Evolutionary conservation across 2,113 vertebrate genomes (phyloP).

Genomic region (Grallaria varia): DNA sequence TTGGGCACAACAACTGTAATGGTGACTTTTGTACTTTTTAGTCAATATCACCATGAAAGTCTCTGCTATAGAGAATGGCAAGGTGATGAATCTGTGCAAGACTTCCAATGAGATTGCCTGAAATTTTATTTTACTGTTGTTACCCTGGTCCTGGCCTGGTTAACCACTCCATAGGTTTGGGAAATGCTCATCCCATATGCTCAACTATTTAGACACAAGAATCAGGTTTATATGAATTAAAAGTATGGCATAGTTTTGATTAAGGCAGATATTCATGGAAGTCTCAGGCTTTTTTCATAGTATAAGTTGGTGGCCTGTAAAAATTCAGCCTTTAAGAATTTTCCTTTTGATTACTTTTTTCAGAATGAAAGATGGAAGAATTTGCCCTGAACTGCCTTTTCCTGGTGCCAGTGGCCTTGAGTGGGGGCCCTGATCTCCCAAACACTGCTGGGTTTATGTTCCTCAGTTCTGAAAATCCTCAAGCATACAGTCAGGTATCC

Average conservation of each 20-base stretch:
- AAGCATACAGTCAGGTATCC: not conserved
- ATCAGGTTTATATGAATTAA: not conserved
- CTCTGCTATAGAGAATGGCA: not conserved
- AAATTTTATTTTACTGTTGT: constrained; percentile 9
- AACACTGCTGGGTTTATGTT: not conserved
- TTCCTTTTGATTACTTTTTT: constrained; percentile 18
- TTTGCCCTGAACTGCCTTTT: not conserved
- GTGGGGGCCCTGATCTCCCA: not conserved
- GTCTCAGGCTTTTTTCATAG: not conserved
- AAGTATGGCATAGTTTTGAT: constrained; percentile 11
- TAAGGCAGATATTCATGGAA: constrained; percentile 13
- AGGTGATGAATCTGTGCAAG: not conserved
- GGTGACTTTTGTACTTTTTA: not conserved
- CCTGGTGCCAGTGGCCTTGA: not conserved
- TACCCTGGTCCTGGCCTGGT: not conserved
- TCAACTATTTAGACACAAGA: not conserved
- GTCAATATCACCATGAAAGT: not conserved
- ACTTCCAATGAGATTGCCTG: not conserved
- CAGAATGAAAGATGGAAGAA: not conserved
- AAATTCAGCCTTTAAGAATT: not conserved
- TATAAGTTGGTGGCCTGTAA: not conserved
- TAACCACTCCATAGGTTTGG: not conserved
- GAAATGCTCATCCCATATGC: not conserved
- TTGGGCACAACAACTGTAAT: not conserved
- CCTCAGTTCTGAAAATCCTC: not conserved